These are phyloP conservation scores for Dunckerocampus dactyliophorus DNA, from an alignment of 2,113 vertebrate species.

Conservation along the genomic window DNA sequence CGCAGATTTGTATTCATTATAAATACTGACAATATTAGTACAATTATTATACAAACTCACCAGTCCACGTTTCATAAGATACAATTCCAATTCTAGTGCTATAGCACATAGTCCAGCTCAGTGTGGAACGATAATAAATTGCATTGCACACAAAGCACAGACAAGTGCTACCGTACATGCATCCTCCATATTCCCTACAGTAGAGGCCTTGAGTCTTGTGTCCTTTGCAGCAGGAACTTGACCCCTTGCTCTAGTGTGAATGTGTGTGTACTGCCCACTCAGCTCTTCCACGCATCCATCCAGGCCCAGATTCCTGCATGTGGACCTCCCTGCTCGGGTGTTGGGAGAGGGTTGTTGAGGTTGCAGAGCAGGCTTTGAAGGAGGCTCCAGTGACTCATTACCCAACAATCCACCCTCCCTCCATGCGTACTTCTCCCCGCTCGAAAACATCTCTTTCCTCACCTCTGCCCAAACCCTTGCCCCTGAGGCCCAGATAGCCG, in stretches of 20 bases:
- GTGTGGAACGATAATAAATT: conserved; percentile 45
- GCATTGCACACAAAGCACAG: conserved; percentile 22
- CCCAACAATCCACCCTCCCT: conserved; percentile 54
- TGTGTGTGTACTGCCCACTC: conserved; percentile 42
- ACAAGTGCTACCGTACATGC: conserved; percentile 24
- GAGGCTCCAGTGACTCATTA: conserved; percentile 68
- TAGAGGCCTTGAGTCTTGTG: conserved; percentile 34
- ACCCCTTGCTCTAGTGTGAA: conserved; percentile 26
- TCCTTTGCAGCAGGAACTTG: conserved; percentile 33
- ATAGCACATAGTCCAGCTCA: conserved; percentile 3
- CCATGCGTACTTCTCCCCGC: conserved; percentile 32
- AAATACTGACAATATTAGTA: no score
- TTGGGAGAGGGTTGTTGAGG: conserved; percentile 22
- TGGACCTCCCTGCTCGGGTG: conserved; percentile 53
- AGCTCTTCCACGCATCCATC: conserved; percentile 42
- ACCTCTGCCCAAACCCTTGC: conserved; percentile 25
- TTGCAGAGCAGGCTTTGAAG: conserved; percentile 61
- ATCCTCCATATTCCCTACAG: conserved; percentile 18
- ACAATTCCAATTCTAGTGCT: neutral
- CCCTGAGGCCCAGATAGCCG: conserved; percentile 31
- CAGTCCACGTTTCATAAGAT: no score
- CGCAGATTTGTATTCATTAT: no score
- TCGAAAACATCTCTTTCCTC: conserved; percentile 37
- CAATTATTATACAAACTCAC: no score
- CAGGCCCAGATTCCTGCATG: conserved; percentile 52